Base-by-base conservation (phyloP, 1,140 invertebrate species). In the Zaprionus inermis region DNA sequence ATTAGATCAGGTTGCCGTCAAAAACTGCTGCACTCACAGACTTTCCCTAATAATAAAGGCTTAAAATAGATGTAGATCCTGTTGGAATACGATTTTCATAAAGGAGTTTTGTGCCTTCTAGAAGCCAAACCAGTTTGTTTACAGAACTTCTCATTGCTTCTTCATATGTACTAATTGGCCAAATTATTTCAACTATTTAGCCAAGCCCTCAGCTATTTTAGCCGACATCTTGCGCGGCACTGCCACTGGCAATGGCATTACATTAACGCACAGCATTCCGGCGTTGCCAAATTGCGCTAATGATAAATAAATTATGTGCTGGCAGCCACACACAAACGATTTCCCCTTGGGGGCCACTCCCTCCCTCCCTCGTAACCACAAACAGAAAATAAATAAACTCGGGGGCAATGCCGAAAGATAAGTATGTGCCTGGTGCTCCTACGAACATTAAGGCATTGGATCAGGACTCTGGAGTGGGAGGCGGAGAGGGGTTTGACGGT, bases 221-320 rank as follows among this genome's bases (percentile, higher is more conserved):
- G 60, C 63, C 56, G 49, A 55, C 67, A 54, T 71, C 67, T 71
- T 75, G 14, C 24, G 6, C 20, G n/a, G 34, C 41, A 49, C 46
- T 9, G 12, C 30, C 51, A 18, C 32, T n/a, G n/a, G 34, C 41
- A 44, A 38, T 9, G 12, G 41, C 51, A 22, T 38, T 52, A 30
- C 30, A 55, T 28, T 55, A 20, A 57, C 34, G 46, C 49, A 57
- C 38, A 72, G 55, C 66, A 85, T 85, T 81, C 74, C 76, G 44
- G 54, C 70, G 61, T 69, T 77, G 76, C 79, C 84, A 82, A 86
- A 86, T 86, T 86, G 70, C 86, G 84, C 83, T 89, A 86, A 86
- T 88, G 83, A 86, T 89, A 86, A 86, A 86, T 89, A 86, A 86
- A 86, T 86, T 83, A 86, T 86, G 76, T 80, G 76, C 79, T 85